Conservation (phyloP, 2,113 vertebrate species). For the Sciurus niger region DNA sequence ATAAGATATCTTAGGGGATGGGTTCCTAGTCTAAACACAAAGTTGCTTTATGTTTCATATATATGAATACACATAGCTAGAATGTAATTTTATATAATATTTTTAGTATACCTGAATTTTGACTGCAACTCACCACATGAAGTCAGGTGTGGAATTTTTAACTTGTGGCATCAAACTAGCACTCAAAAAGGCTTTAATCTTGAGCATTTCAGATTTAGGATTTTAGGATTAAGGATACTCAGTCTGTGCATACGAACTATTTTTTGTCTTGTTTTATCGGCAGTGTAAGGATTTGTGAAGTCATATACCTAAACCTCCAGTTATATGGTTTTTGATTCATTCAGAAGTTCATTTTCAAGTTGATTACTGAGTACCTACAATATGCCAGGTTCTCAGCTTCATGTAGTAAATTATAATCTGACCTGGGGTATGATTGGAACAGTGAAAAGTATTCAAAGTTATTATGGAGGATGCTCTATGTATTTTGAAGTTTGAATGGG, state of each 20-base stretch:
- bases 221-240: background rate
- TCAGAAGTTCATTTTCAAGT: background rate
- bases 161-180: background rate
- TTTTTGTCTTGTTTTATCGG: background rate
- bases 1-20: background rate
- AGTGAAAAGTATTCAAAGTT: background rate
- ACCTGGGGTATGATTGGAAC: background rate
- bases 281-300: background rate
- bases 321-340: background rate
- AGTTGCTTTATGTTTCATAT: background rate
- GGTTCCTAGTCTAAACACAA: background rate
- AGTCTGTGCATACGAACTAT: background rate
- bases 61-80: background rate
- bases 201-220: background rate
- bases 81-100: background rate
- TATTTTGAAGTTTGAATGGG: background rate
- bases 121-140: too few relatives aligned
- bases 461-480: background rate
- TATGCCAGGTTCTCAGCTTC: background rate
- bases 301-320: background rate
- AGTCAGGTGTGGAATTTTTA: background rate
- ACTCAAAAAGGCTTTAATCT: background rate
- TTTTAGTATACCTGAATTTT: background rate
- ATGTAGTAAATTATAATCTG: background rate
- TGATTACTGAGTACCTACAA: background rate